These are phyloP conservation scores for Tichodroma muraria DNA, from an alignment of 2,113 vertebrate genomes.

Conservation along the genomic window DNA sequence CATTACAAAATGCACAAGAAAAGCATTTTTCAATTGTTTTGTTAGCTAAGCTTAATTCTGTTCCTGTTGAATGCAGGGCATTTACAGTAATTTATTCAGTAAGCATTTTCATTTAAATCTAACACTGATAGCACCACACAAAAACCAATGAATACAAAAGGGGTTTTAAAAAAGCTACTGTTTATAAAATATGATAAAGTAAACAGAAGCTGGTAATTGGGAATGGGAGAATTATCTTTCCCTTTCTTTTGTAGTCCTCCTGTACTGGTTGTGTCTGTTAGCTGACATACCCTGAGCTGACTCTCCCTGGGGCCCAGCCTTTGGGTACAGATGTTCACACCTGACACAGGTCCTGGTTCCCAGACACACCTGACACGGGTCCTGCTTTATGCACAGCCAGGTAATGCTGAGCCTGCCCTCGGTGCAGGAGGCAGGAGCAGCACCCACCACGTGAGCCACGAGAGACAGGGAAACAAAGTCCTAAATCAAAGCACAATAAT, in stretches of 20 bases:
- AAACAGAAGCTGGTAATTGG: not conserved
- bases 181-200: not conserved
- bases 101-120: conserved; percentile 31
- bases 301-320: not conserved
- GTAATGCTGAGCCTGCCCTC: not conserved
- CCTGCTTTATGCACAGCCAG: not conserved
- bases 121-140: not conserved
- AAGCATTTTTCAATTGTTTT: conserved; percentile 8
- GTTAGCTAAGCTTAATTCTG: conserved; percentile 31
- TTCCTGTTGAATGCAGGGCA: not conserved
- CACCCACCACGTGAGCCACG: rapidly evolving
- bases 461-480: rapidly evolving
- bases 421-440: not conserved
- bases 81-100: not conserved
- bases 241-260: not conserved
- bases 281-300: not conserved
- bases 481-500: not conserved
- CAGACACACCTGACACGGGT: not conserved
- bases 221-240: not conserved
- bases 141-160: not conserved
- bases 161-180: not conserved
- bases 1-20: not conserved
- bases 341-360: not conserved
- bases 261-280: not conserved
- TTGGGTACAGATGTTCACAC: not conserved